A percentile compares a stretch with the other conserved stretches of the same genome.
These are phyloP conservation scores for Colletes latitarsis DNA, from an alignment of 1,140 invertebrate genomes.

Conservation along the genomic window DNA sequence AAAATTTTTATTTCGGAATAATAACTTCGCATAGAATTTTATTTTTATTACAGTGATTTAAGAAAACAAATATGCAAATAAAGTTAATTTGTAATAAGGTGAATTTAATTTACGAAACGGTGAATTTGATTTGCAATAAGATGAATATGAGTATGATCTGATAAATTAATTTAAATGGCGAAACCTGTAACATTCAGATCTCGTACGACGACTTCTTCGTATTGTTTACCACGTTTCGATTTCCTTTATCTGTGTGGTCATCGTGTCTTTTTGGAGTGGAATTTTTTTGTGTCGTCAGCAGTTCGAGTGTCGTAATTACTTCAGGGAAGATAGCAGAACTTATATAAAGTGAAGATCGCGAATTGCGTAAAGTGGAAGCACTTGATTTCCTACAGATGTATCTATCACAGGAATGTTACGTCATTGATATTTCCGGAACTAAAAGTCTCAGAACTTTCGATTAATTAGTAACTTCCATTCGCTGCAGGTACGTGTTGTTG, in stretches of 20 bases:
- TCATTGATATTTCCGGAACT: not conserved
- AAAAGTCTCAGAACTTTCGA: not conserved
- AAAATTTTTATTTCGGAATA: too few relatives aligned
- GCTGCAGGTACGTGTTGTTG: not conserved
- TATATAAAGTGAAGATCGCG: conserved; percentile 18
- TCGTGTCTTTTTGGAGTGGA: not conserved
- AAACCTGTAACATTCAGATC: too few relatives aligned
- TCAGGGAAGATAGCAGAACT: not conserved
- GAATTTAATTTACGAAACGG: too few relatives aligned
- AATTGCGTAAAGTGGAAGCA: not conserved
- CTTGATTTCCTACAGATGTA: not conserved
- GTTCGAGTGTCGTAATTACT: not conserved
- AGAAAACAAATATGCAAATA: too few relatives aligned
- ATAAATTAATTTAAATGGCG: too few relatives aligned
- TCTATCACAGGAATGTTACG: too few relatives aligned
- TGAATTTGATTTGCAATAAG: too few relatives aligned
- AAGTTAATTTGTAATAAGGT: too few relatives aligned
- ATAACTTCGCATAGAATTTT: too few relatives aligned
- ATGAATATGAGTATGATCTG: too few relatives aligned
- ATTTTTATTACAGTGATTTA: too few relatives aligned
- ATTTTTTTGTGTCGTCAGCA: not conserved
- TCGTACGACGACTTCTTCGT: not conserved
- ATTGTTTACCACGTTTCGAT: not conserved
- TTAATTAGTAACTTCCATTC: not conserved
- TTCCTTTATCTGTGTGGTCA: not conserved